Evolutionary conservation across 2,888 invertebrate genomes (phyloP).

Genomic region (Trachelus iudaicus): DNA sequence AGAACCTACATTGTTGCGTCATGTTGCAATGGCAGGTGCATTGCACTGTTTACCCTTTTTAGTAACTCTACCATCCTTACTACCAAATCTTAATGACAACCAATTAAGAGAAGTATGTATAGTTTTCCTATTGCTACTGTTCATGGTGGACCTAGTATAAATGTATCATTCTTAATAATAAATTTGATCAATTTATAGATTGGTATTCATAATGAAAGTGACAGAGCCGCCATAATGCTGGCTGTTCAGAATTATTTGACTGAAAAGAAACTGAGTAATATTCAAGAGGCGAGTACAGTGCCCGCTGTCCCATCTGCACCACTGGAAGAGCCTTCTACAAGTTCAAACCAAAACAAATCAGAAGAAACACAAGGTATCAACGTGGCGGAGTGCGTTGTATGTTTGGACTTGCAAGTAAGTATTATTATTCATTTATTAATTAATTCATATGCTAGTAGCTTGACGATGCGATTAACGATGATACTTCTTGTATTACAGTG

Average conservation of each 20-base stretch:
- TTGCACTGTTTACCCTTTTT: conserved; percentile 83
- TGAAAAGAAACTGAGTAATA: conserved; percentile 57
- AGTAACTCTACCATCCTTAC: conserved; percentile 65
- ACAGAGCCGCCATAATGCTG: conserved; percentile 73
- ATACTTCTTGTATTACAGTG: conserved; percentile 68
- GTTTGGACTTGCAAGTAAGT: conserved; percentile 78
- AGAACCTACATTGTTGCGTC: conserved; percentile 76
- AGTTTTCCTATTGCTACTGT: not conserved
- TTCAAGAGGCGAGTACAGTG: conserved; percentile 28
- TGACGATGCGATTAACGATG: not conserved
- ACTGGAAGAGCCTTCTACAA: conserved; percentile 52
- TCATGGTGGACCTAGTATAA: not conserved
- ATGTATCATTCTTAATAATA: not conserved
- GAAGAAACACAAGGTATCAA: conserved; percentile 52
- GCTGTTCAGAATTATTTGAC: conserved; percentile 72
- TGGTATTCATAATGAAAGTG: conserved; percentile 61
- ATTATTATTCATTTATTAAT: conserved; percentile 15
- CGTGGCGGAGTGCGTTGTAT: conserved; percentile 83
- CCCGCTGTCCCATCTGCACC: conserved; percentile 51
- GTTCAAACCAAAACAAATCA: conserved; percentile 45
- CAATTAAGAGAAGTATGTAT: conserved; percentile 68
- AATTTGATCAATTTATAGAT: conserved; percentile 43
- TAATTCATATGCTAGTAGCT: not conserved
- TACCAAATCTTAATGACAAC: conserved; percentile 69
- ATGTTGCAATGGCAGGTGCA: conserved; percentile 77